phyloP scores from a whole-genome alignment of 2,113 vertebrate species.

The Gopherus flavomarginatus region DNA sequence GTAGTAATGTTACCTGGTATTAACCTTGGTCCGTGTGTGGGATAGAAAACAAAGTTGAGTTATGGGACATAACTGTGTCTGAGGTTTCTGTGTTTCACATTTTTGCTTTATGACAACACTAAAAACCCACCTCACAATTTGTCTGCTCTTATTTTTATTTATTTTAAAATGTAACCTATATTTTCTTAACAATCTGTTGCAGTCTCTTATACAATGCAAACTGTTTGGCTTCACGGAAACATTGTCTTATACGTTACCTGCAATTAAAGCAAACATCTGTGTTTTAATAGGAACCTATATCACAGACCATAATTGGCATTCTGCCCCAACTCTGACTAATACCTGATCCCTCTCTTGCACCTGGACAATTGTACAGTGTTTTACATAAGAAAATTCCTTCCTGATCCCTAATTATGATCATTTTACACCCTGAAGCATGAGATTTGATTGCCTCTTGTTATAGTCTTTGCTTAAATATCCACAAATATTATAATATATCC shows the following conservation, averaged over 20 bases:
- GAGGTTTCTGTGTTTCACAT: background rate
- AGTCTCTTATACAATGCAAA: background rate
- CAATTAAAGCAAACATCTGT: background rate
- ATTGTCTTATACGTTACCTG: background rate
- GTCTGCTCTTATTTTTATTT: background rate
- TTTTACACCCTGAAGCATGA: background rate
- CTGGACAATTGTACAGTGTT: background rate
- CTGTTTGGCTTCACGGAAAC: background rate
- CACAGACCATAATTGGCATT: background rate
- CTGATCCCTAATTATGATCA: rapidly evolving
- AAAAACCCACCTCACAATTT: background rate
- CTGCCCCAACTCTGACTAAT: background rate
- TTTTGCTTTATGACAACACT: background rate
- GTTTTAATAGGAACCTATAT: background rate
- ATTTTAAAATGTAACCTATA: background rate
- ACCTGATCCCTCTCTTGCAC: background rate
- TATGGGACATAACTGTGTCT: background rate
- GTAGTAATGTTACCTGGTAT: background rate
- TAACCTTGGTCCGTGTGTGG: background rate
- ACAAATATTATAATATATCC: background rate
- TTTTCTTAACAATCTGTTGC: background rate
- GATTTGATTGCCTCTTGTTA: background rate
- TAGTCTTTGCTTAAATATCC: background rate
- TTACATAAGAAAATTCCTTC: background rate
- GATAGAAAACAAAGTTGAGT: background rate